These are phyloP conservation scores for Apodemia zela DNA, from an alignment of 2,888 invertebrate species.

Conservation along the genomic window DNA sequence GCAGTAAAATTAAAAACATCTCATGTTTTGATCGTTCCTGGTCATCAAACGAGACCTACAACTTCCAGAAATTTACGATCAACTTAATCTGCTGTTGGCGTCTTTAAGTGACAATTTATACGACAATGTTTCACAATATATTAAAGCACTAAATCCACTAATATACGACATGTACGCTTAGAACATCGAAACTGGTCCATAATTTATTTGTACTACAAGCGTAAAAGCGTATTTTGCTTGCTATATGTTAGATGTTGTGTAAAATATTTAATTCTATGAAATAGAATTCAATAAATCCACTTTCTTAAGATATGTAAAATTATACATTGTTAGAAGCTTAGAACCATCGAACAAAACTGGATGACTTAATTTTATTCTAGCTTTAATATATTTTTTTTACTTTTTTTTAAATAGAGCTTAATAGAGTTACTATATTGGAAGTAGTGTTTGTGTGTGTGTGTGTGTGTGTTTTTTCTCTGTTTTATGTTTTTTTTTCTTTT, in stretches of 20 bases:
- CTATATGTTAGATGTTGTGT: not conserved
- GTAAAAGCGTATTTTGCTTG: not conserved
- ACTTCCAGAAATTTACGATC: slow-evolving; percentile 29
- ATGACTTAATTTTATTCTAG: too few relatives aligned
- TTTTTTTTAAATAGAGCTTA: too few relatives aligned
- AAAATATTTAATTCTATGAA: not conserved
- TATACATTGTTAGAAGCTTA: too few relatives aligned
- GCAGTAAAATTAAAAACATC: not conserved
- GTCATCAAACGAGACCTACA: slow-evolving; percentile 25
- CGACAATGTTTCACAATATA: slow-evolving; percentile 32
- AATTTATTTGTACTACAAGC: slow-evolving; percentile 13
- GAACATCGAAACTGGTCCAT: slow-evolving; percentile 8
- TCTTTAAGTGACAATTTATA: slow-evolving; percentile 34
- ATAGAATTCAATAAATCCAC: too few relatives aligned
- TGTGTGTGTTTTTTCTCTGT: too few relatives aligned
- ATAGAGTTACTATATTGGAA: too few relatives aligned
- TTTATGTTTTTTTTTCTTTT: too few relatives aligned
- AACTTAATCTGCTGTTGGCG: slow-evolving; percentile 30
- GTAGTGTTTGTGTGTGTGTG: too few relatives aligned
- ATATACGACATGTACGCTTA: slow-evolving; percentile 23
- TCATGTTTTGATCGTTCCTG: slow-evolving; percentile 13
- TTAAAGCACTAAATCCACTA: slow-evolving; percentile 30
- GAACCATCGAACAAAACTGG: too few relatives aligned
- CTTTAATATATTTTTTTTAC: too few relatives aligned
- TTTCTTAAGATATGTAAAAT: too few relatives aligned